A percentile compares a stretch with the other conserved stretches of the same genome.
phyloP scores from a whole-genome alignment of 1,140 invertebrate genomes.

The Drosophila auraria region DNA sequence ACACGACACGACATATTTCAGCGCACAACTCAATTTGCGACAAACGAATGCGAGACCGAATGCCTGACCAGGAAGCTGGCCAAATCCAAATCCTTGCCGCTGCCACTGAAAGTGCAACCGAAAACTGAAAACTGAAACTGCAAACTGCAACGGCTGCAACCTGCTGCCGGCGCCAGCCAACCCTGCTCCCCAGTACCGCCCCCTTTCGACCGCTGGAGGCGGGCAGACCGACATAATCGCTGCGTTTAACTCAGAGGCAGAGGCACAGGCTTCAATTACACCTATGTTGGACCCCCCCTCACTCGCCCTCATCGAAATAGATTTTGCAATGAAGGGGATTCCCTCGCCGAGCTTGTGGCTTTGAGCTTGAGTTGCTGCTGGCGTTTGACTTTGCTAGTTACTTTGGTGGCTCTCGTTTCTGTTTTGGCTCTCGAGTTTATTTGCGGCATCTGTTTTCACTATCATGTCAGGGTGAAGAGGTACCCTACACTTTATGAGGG shows the following conservation, averaged over 20 bases:
- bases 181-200: constrained; percentile 14
- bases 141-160: constrained; percentile 18
- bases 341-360: constrained; percentile 28
- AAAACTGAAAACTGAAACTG: constrained; percentile 22
- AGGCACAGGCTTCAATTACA: constrained; percentile 77
- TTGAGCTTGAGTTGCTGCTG: constrained; percentile 26
- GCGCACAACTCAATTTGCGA: constrained; percentile 60
- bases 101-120: constrained; percentile 30
- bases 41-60: constrained; percentile 41
- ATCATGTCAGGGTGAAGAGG: constrained; percentile 33
- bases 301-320: background rate
- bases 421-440: constrained; percentile 26
- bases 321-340: constrained; percentile 1
- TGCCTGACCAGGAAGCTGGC: constrained; percentile 57
- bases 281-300: constrained; percentile 23
- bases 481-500: constrained; percentile 4
- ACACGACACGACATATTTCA: constrained; percentile 54
- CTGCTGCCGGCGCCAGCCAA: constrained; percentile 20
- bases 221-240: constrained; percentile 76
- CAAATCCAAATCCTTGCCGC: constrained; percentile 51
- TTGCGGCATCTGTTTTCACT: constrained; percentile 54
- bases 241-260: constrained; percentile 69
- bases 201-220: constrained; percentile 49
- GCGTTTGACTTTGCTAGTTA: constrained; percentile 32
- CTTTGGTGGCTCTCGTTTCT: constrained; percentile 29